A percentile compares a stretch with the other conserved stretches of the same genome.
Conservation (phyloP, 2,888 invertebrate species). For the Macrophya alboannulata region DNA sequence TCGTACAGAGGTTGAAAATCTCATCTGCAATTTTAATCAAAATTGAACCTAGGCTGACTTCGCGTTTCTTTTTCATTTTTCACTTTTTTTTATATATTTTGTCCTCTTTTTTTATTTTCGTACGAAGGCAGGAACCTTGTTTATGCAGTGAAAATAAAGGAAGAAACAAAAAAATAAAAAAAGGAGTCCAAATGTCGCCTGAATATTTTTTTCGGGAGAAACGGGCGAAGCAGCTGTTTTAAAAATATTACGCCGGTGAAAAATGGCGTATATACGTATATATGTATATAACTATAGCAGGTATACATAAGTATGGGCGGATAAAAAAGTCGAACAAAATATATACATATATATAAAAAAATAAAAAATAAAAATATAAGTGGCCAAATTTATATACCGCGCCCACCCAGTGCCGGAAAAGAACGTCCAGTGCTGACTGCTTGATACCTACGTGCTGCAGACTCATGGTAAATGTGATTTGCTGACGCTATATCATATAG, state of each 20-base stretch:
- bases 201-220: constrained; percentile 26
- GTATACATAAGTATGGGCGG: background rate
- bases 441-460: background rate
- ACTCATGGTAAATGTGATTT: constrained; percentile 1
- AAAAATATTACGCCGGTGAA: constrained; percentile 25
- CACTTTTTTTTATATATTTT: background rate
- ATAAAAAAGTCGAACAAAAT: background rate
- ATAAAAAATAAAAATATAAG: background rate
- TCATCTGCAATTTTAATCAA: constrained; percentile 39
- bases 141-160: constrained; percentile 32
- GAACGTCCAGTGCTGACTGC: constrained; percentile 3
- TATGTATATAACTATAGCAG: background rate
- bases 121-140: background rate
- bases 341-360: background rate
- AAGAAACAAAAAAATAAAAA: background rate
- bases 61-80: background rate
- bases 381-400: constrained; percentile 21
- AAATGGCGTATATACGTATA: background rate
- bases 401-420: background rate
- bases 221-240: constrained; percentile 31
- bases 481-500: background rate
- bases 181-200: constrained; percentile 18
- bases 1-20: constrained; percentile 39
- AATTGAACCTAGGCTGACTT: constrained; percentile 36
- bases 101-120: background rate